Conservation (phyloP, 64 coral and sea anemone species). For the Dendronephthya gigantea region DNA sequence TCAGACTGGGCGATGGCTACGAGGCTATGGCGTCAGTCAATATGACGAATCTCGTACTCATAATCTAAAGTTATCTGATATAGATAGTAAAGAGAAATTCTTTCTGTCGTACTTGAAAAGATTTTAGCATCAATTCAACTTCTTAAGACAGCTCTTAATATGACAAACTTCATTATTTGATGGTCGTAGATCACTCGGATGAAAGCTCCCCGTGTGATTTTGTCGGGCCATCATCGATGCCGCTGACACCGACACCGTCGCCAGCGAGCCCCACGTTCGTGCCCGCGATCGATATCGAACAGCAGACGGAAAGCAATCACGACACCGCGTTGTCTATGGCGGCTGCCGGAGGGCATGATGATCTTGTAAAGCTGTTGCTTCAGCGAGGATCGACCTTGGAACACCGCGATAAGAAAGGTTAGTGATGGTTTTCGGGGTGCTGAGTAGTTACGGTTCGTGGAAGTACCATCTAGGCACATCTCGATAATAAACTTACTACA, state of each 20-base stretch:
- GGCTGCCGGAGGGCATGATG: slow-evolving; percentile 89
- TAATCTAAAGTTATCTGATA: too few species aligned
- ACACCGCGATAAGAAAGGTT: slow-evolving; percentile 95
- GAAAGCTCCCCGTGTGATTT: not conserved
- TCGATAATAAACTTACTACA: too few species aligned
- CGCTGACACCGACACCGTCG: slow-evolving; percentile 75
- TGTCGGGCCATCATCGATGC: slow-evolving; percentile 38
- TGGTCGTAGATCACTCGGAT: not conserved
- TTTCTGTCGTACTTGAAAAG: too few species aligned
- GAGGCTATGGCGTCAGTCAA: too few species aligned
- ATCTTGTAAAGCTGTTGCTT: slow-evolving; percentile 63
- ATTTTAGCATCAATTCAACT: too few species aligned
- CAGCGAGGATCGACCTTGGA: slow-evolving; percentile 71
- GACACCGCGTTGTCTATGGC: slow-evolving; percentile 86
- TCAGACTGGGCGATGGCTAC: too few species aligned
- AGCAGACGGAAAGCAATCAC: slow-evolving; percentile 95
- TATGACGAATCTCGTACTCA: too few species aligned
- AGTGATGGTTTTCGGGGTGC: not conserved
- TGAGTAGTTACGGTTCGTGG: too few species aligned
- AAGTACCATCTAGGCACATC: too few species aligned
- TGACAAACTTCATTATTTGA: too few species aligned
- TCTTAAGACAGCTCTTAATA: too few species aligned
- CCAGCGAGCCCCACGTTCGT: slow-evolving; percentile 73
- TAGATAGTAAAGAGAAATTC: too few species aligned
- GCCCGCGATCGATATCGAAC: slow-evolving; percentile 83